These are phyloP conservation scores for Clunio marinus DNA, from an alignment of 2,888 invertebrate genomes.

Conservation along the genomic window DNA sequence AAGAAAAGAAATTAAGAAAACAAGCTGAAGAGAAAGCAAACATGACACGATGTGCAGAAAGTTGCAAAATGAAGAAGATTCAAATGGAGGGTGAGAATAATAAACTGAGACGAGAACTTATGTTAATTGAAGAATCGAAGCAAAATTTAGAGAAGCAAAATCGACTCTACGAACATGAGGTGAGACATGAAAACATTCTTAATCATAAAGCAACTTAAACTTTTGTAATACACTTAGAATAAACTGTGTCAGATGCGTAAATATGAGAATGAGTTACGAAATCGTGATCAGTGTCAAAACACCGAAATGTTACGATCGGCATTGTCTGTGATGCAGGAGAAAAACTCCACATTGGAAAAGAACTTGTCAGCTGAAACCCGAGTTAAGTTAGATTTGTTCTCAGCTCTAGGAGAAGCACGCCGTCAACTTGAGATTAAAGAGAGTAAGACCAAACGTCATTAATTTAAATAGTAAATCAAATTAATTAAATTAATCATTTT, in stretches of 20 bases:
- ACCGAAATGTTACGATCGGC: constrained; percentile 76
- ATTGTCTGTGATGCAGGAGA: constrained; percentile 79
- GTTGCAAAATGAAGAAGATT: constrained; percentile 61
- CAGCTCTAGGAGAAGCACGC: constrained; percentile 93
- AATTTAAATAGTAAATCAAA: neutral
- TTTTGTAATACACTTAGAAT: too few relatives aligned
- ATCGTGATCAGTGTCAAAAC: constrained; percentile 52
- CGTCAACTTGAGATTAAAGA: constrained; percentile 82
- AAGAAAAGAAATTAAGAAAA: constrained; percentile 68
- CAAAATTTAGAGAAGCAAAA: constrained; percentile 49
- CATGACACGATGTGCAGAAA: constrained; percentile 61
- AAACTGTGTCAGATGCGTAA: constrained; percentile 49
- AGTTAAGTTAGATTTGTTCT: constrained; percentile 95
- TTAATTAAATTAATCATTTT: neutral
- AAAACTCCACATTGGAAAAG: constrained; percentile 86
- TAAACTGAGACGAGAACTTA: constrained; percentile 61
- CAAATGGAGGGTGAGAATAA: constrained; percentile 68
- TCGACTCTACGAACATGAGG: constrained; percentile 51
- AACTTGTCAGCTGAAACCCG: constrained; percentile 94
- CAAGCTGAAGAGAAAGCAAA: constrained; percentile 53
- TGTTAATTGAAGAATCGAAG: constrained; percentile 63
- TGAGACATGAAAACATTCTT: constrained; percentile 40
- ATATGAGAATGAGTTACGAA: constrained; percentile 49
- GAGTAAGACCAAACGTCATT: too few relatives aligned
- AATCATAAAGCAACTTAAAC: neutral